Base-by-base conservation (phyloP, 2,113 vertebrate genomes). In the Pyxicephalus adspersus region DNA sequence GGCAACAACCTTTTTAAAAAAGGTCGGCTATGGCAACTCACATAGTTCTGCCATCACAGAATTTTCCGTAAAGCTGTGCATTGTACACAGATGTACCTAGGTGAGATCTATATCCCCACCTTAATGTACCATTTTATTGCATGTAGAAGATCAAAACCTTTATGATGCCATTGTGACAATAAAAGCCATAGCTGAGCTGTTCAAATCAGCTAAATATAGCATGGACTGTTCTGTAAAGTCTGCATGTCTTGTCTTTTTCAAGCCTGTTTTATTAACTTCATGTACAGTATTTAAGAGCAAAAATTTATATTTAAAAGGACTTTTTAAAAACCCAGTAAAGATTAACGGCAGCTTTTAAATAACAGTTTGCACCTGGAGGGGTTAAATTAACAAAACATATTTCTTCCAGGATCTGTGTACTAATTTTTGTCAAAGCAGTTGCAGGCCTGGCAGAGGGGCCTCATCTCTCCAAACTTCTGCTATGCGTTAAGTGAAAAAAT, bases 401-500 rank as follows among this genome's bases (percentile, higher is more conserved):
- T 82, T 75, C 79, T 81, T 74, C 68, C 60, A 64, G 79, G 79
- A 81, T 74, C 79, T 74, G 79, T 81, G 57, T 81, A 81, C 79
- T 81, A 81, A 81, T 81, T 81, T 81, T 81, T 81, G 79, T 81
- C 79, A 81, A 81, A 81, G 79, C 77, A 81, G 7, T 71, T 82
- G 73, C 84, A 87, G 83, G 84, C 84, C 71, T 83, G 87, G 84
- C 86, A 89, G 85, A 19, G 80, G 85, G 83, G 83, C 87, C 88
- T 84, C 85, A 73, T 88, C 88, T 91, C 86, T 84, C 87, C 84
- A 25, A 85, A 85, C 80, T 89, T 87, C 76, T 89, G 84, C 87
- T 93, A 91, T 89, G 91, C 89, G 89, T 91, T 87, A 83, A 89
- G 86, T 89, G 89, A 89, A 89, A 92, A 92, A 94, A 90, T 81